Evolutionary conservation across 2,113 vertebrate genomes (phyloP).

Genomic region (Prunella himalayana): DNA sequence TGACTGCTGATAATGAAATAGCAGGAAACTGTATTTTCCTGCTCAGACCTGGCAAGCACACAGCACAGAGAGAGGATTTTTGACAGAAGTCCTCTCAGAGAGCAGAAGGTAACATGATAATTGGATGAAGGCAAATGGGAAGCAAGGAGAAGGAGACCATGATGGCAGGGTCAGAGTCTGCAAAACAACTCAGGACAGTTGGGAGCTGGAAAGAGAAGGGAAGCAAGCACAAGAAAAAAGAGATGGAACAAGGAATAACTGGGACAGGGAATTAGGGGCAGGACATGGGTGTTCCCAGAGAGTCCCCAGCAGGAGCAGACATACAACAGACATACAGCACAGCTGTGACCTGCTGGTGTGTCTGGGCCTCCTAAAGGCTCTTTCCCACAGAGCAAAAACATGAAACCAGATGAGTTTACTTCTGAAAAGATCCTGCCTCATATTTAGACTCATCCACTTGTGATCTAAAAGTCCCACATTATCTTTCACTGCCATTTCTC

Average conservation of each 20-base stretch:
- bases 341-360: background rate
- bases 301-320: background rate
- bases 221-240: background rate
- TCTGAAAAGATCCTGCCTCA: background rate
- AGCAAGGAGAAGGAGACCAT: background rate
- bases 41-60: background rate
- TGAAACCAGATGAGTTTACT: background rate
- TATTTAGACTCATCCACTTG: background rate
- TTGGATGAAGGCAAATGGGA: background rate
- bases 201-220: background rate
- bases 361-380: background rate
- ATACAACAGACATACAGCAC: background rate
- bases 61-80: background rate
- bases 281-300: background rate
- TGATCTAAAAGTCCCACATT: background rate
- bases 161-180: background rate
- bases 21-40: constrained; percentile 36
- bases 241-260: background rate
- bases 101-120: background rate
- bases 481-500: background rate
- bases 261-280: background rate
- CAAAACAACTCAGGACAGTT: background rate
- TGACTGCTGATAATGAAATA: background rate
- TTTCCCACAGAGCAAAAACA: background rate
- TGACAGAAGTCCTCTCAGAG: background rate